A percentile compares a stretch with the other conserved stretches of the same genome.
Evolutionary conservation across 2,888 invertebrate genomes (phyloP).

Genomic region (Heteropelma amictum): DNA sequence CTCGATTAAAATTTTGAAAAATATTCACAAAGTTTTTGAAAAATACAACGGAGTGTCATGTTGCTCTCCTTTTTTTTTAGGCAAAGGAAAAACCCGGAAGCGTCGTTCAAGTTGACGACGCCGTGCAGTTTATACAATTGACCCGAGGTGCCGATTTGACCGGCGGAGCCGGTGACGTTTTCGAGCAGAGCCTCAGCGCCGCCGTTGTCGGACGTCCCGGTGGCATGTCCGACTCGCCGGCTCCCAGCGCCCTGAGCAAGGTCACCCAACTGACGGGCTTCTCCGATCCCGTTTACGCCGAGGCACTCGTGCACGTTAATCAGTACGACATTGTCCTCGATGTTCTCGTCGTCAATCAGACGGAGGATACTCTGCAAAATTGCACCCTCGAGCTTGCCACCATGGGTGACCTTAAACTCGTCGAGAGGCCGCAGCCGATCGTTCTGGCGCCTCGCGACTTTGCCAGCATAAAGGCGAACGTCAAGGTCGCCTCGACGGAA

Average conservation of each 20-base stretch:
- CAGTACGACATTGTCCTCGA: slow-evolving; percentile 99
- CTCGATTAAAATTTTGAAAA: too few relatives aligned
- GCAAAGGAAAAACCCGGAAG: slow-evolving; percentile 85
- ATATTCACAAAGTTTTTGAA: too few relatives aligned
- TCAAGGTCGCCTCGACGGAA: slow-evolving; percentile 99
- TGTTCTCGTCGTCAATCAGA: slow-evolving; percentile 98
- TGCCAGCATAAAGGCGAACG: slow-evolving; percentile 98
- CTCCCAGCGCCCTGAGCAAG: slow-evolving; percentile 84
- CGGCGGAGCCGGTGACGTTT: slow-evolving; percentile 87
- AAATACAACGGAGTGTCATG: background rate
- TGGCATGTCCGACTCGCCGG: slow-evolving; percentile 78
- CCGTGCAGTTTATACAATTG: slow-evolving; percentile 90
- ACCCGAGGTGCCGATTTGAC: slow-evolving; percentile 83
- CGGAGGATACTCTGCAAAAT: slow-evolving; percentile 98
- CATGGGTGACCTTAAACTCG: slow-evolving; percentile 97
- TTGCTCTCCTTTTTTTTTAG: slow-evolving; percentile 65
- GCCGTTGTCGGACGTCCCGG: slow-evolving; percentile 86
- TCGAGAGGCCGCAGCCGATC: slow-evolving; percentile 97
- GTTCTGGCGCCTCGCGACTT: slow-evolving; percentile 98
- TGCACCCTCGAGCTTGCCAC: slow-evolving; percentile 98
- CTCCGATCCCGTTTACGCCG: slow-evolving; percentile 99
- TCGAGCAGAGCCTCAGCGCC: slow-evolving; percentile 95
- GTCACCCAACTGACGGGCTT: slow-evolving; percentile 99
- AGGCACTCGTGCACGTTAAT: slow-evolving; percentile 99
- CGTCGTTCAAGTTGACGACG: slow-evolving; percentile 90